Percentiles rank a stretch among this genome's conserved stretches.
These are phyloP conservation scores for Andrena haemorrhoa DNA, from an alignment of 2,888 invertebrate genomes.

Conservation along the genomic window DNA sequence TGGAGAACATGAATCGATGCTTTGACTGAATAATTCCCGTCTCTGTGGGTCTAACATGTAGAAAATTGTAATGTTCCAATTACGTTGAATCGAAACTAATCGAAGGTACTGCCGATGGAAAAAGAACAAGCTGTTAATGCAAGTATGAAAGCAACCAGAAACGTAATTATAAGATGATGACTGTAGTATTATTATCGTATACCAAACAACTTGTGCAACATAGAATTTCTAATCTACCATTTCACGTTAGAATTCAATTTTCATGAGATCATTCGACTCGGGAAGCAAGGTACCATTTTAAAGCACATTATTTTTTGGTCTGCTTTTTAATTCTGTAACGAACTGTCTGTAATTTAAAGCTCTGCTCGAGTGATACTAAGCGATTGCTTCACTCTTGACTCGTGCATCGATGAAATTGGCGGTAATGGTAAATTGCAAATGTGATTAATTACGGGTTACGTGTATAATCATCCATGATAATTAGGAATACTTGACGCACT, in stretches of 20 bases:
- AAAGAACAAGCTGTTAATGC: slow-evolving; percentile 15
- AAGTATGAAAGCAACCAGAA: slow-evolving; percentile 53
- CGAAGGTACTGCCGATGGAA: slow-evolving; percentile 35
- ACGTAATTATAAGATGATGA: slow-evolving; percentile 49
- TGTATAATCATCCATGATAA: slow-evolving; percentile 18
- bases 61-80: slow-evolving; percentile 7
- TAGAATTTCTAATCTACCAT: slow-evolving; percentile 48
- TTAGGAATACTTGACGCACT: slow-evolving; percentile 21
- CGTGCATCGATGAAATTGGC: background rate
- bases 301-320: background rate
- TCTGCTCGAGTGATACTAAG: background rate
- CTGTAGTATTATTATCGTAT: slow-evolving; percentile 54
- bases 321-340: background rate
- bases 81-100: slow-evolving; percentile 11
- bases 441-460: slow-evolving; percentile 27
- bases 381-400: background rate
- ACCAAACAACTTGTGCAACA: slow-evolving; percentile 44
- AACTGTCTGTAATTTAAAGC: background rate
- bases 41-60: slow-evolving; percentile 27
- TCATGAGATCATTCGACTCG: slow-evolving; percentile 53
- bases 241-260: slow-evolving; percentile 52
- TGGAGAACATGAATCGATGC: background rate
- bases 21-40: slow-evolving; percentile 16
- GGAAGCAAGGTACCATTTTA: background rate
- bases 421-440: slow-evolving; percentile 19